Evolutionary conservation across 2,888 invertebrate species (phyloP), one percentile per base, ranked within the genome.

Genomic region (Volucella inanis): DNA sequence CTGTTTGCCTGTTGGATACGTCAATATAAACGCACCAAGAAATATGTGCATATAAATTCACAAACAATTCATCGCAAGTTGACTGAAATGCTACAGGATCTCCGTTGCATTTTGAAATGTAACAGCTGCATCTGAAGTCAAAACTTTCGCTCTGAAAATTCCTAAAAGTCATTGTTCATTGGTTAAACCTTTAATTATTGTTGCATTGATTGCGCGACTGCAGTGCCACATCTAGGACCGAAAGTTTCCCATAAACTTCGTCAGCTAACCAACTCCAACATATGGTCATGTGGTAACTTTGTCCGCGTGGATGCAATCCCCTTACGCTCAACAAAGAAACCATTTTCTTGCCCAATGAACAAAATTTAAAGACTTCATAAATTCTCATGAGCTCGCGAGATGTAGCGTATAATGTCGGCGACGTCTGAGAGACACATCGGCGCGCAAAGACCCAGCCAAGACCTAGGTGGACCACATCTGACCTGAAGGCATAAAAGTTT

Each of bases 351-450:
- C 49, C 59, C 77, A 65, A 77, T 71, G 61, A 49, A 82, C 77
- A 82, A 49, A 82, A 77, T 77, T 67, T 77, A 82, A 82, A 77
- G 82, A 61, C 77, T 82, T 71, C 82, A 82, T 82, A 82, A 82
- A 82, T 82, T 82, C 77, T 55, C 82, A 76, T 77, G 82, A 77
- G 57, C 67, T 71, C 59, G 14, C 31, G 31, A 31, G 31, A 31
- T 31, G 31, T 31, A 31, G 31, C 31, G 4, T 31, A 31, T 31
- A 31, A 31, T 6, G 6, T 31, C 45, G 41, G 22, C 49, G 12
- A n/a, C 15, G 14, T n/a, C 59, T 41, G 38, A 64, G 15, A 50
- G 55, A 57, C 67, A 54, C 22, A 59, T 45, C 49, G 12, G 41
- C 15, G 39, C 43, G 18, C 22, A 3, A n/a, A 50, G 10, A 43